Base-by-base conservation (phyloP, 2,888 invertebrate genomes). In the Acronicta psi region DNA sequence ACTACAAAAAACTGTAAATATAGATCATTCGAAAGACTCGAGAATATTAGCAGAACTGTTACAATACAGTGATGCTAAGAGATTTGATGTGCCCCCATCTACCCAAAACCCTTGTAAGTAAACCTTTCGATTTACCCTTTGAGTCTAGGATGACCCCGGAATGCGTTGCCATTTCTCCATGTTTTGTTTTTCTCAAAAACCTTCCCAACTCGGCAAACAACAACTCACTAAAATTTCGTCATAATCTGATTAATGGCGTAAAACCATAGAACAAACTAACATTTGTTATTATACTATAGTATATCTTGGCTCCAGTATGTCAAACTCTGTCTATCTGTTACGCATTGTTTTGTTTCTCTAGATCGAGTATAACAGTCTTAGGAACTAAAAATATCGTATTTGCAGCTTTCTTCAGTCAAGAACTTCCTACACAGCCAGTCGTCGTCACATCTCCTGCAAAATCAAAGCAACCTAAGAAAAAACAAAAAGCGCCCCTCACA, bases 1-100 rank as follows among this genome's bases (percentile, higher is more conserved):
- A 17, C 73, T 91, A 46, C 95, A 95, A 65, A 88, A 88, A 56
- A 90, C 89, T 10, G 83, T 90, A 1, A 87, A 87, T 53, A 77
- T 95, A 16, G 85, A 85, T 2, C 94, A 95, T 82, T 95, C 95
- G 0, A 84, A 69, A 40, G 89, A 93, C 61, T 85, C 92, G 1
- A 86, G 93, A 68, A 85, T 94, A 43, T 80, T 95, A 14, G 83
- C 90, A 6, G 86, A 91, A 16, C 73, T 95, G 18, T 79, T 95
- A 18, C 90, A 94, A 64, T 91, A 88, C 52, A 91, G 94, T 29
- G 95, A 95, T 69, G 88, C 90, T 0, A 95, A 93, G 74, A 83
- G 94, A 62, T 95, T 90, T 61, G 92, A 95, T 49, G 74, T 94
- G 65, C 90, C 93, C 0, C 69, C 83, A 10, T 79, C 87, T 38